A percentile compares a stretch with the other conserved stretches of the same genome.
Evolutionary conservation across 1,140 invertebrate genomes (phyloP).

Genomic region (Leptopilina clavipes): DNA sequence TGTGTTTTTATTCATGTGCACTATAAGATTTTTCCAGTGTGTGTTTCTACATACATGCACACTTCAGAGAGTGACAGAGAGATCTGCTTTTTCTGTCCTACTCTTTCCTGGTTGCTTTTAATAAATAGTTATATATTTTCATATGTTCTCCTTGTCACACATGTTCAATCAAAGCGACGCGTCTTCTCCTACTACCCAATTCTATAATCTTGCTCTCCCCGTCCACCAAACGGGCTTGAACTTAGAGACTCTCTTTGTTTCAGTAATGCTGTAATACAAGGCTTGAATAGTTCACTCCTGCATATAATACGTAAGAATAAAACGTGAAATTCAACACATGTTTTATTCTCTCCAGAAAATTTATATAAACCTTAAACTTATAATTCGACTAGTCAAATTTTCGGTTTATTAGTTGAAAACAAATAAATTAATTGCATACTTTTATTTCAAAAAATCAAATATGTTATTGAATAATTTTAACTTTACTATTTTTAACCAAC

Average conservation of each 20-base stretch:
- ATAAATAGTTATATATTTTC: background rate
- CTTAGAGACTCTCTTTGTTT: slow-evolving; percentile 50
- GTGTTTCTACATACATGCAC: background rate
- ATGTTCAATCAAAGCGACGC: background rate
- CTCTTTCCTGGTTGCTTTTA: slow-evolving; percentile 9
- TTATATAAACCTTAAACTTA: no score
- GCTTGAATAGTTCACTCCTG: slow-evolving; percentile 36
- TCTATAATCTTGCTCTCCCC: slow-evolving; percentile 15
- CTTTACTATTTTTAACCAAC: no score
- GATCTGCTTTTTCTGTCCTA: background rate
- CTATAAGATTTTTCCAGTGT: background rate
- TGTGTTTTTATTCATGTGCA: background rate
- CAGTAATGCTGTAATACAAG: slow-evolving; percentile 56
- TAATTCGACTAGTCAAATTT: no score
- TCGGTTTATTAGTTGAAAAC: no score
- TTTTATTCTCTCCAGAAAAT: background rate
- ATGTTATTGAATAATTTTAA: no score
- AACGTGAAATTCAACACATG: slow-evolving; percentile 35
- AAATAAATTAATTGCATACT: no score
- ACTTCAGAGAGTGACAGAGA: background rate
- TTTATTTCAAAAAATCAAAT: no score
- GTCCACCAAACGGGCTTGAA: slow-evolving; percentile 33
- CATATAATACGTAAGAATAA: slow-evolving; percentile 55
- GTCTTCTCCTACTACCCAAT: slow-evolving; percentile 7
- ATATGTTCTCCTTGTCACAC: background rate